Evolutionary conservation across 2,888 invertebrate species (phyloP).

Genomic region (Apotomis capreana): DNA sequence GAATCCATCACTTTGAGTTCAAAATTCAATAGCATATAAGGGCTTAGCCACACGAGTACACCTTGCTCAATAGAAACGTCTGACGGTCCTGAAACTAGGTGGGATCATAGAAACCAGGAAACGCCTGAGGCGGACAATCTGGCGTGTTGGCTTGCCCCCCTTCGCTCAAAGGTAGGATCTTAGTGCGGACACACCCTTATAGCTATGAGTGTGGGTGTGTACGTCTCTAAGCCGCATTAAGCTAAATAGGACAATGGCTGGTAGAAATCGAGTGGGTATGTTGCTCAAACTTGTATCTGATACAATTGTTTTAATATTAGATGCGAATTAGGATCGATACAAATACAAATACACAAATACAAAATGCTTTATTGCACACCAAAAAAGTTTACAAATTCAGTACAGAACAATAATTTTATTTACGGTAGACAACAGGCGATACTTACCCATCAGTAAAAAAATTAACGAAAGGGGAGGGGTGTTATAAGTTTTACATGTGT

Average conservation of each 20-base stretch:
- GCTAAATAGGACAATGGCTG: conserved; percentile 5
- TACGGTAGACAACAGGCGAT: too few relatives aligned
- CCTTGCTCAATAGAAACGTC: conserved; percentile 7
- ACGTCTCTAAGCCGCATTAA: not conserved
- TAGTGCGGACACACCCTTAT: conserved; percentile 3
- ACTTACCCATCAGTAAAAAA: too few relatives aligned
- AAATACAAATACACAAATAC: too few relatives aligned
- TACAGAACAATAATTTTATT: too few relatives aligned
- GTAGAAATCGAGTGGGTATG: not conserved
- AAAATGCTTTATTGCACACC: too few relatives aligned
- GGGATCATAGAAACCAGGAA: conserved; percentile 31
- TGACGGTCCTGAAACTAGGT: conserved; percentile 28
- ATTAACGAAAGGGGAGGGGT: too few relatives aligned
- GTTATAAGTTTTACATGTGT: too few relatives aligned
- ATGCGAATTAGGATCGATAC: too few relatives aligned
- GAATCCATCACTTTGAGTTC: not conserved
- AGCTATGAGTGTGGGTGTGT: conserved; percentile 2
- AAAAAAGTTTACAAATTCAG: too few relatives aligned
- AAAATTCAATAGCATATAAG: not conserved
- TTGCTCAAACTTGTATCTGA: too few relatives aligned
- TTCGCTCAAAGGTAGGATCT: conserved; percentile 35
- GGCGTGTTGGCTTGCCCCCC: conserved; percentile 35
- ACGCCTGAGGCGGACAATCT: conserved; percentile 35
- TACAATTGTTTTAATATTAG: too few relatives aligned
- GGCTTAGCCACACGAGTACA: conserved; percentile 10